These are phyloP conservation scores for Hippoglossus hippoglossus DNA, from an alignment of 2,797 vertebrate species.

Conservation along the genomic window DNA sequence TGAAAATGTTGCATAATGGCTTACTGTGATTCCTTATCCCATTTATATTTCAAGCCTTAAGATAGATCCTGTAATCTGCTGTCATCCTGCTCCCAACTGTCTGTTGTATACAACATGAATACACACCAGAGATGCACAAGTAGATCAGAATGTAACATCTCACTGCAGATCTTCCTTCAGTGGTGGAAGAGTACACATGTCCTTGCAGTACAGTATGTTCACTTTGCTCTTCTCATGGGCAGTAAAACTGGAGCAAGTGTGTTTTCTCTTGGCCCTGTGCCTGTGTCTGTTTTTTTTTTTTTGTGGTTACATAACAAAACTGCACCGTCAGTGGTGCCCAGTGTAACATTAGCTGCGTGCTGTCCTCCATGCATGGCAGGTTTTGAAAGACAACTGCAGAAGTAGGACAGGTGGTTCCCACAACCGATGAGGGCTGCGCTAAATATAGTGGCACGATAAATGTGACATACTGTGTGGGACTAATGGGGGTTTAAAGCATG, in stretches of 20 bases:
- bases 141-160: constrained; percentile 18
- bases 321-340: constrained; percentile 19
- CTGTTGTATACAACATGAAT: background rate
- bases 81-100: background rate
- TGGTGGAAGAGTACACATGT: constrained; percentile 11
- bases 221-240: constrained; percentile 28
- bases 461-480: constrained; percentile 34
- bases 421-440: constrained; percentile 13
- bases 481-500: constrained; percentile 40
- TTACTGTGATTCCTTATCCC: background rate
- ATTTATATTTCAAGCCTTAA: background rate
- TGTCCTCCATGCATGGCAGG: constrained; percentile 17
- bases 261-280: constrained; percentile 29
- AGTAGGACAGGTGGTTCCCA: background rate
- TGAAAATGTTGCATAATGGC: constrained; percentile 14
- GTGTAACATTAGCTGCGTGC: constrained; percentile 33
- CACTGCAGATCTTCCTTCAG: background rate
- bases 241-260: constrained; percentile 32
- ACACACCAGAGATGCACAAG: background rate
- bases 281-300: constrained; percentile 5
- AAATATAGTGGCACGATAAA: constrained; percentile 53
- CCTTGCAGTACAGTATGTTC: constrained; percentile 19
- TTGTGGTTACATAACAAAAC: constrained; percentile 52
- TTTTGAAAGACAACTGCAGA: constrained; percentile 21
- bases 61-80: background rate